Evolutionary conservation across 2,113 vertebrate genomes (phyloP).

Genomic region (Psilopsiagon aymara): DNA sequence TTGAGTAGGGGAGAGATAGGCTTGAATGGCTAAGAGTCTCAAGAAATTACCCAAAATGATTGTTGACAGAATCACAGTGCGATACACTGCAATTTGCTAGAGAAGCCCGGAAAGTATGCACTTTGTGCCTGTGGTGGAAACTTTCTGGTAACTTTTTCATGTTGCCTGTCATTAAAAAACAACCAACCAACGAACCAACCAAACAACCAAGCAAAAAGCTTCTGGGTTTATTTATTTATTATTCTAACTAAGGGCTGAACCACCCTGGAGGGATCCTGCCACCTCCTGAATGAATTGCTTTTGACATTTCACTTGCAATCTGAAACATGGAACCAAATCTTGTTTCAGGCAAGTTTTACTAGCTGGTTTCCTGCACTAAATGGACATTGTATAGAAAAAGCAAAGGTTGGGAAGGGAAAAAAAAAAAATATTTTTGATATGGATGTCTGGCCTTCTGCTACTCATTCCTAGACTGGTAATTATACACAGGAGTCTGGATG

Average conservation of each 20-base stretch:
- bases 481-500: not conserved
- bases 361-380: not conserved
- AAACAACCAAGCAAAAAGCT: not conserved
- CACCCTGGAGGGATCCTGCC: not conserved
- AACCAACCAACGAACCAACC: rapidly evolving
- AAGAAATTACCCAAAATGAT: constrained; percentile 24
- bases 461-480: not conserved
- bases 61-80: constrained; percentile 29
- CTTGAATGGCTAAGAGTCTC: not conserved
- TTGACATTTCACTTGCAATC: not conserved
- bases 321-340: constrained; percentile 6
- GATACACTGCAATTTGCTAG: constrained; percentile 24
- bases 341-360: not conserved
- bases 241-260: not conserved
- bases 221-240: constrained; percentile 23
- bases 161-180: not conserved
- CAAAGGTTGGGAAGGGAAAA: not conserved
- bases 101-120: constrained; percentile 25
- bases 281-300: constrained; percentile 20
- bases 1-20: not conserved
- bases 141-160: constrained; percentile 28
- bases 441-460: not conserved
- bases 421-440: not conserved
- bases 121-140: not conserved
- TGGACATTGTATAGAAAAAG: not conserved